Base-by-base conservation (phyloP, 2,888 invertebrate genomes). In the Aleiodes testaceus region DNA sequence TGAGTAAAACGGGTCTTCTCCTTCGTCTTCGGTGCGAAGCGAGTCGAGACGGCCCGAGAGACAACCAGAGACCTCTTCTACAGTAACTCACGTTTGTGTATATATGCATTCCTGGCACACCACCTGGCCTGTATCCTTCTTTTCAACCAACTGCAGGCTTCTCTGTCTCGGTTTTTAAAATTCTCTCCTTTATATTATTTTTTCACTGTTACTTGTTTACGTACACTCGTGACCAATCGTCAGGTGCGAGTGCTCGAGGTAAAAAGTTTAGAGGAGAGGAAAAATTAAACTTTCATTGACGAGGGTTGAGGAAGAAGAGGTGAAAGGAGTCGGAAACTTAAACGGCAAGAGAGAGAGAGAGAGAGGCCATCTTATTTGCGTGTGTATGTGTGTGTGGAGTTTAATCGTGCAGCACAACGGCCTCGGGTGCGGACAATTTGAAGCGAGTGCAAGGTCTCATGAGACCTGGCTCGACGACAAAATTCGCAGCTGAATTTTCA, bases 381-480 rank as follows among this genome's bases (percentile, higher is more conserved):
- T 36, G 36, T 36, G 7, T 36, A 9, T 9, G 36, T 36, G 26
- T 26, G 26, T 26, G 59, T 52, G 45, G 52, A 63, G 66, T 68
- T 72, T 68, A 68, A 67, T 64, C 61, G 67, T 63, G 67, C 74
- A 70, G 68, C 70, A 14, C 59, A 70, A 72, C 70, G 72, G 67
- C 74, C 74, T 74, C 74, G 72, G 72, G 68, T 67, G 68, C 70
- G 68, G 72, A 74, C 74, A 74, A 74, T 74, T 69, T 74, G 69
- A 53, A 74, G 72, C 68, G 74, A 74, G 70, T 74, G 74, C 74
- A 74, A 74, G 74, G 74, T 72, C 74, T 72, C 55, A 26, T 18
- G 61, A 59, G 36, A 42, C 16, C 59, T 59, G 59, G 59, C 68
- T 44, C 45, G 30, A 68, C 55, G 59, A 59, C 47, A 59, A 68